Base-by-base conservation (phyloP, 2,113 vertebrate species). In the Gymnogyps californianus region DNA sequence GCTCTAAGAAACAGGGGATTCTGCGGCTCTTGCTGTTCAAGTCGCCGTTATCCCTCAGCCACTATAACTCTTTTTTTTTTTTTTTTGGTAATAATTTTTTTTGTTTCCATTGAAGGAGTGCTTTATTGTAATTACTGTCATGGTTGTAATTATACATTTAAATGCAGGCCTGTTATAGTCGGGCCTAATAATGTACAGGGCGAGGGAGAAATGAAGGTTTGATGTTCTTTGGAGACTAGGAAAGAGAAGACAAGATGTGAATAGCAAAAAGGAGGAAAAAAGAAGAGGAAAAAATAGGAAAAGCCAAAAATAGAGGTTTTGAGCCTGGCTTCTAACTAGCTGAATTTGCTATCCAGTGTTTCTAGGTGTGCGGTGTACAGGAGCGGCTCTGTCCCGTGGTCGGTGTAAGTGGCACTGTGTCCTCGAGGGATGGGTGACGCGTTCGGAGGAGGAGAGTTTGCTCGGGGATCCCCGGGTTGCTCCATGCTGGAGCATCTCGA, bases 121-220 rank as follows among this genome's bases (percentile, higher is more conserved):
- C 76, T 90, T 96, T 94, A 74, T 89, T 95, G 94, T 97, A 87
- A 96, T 92, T 95, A 93, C 42, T 90, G 89, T 91, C 54, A 65
- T 77, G 47, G 85, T 93, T 95, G 87, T 92, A 93, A 93, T 95
- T 81, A 91, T 84, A 38, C 83, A 83, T 67, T 96, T 94, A 89
- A 95, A 93, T 88, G 51, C 21, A 66, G 91, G 83, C 90, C 95
- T 88, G n/a, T 87, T 80, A 11, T 62, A 85, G 64, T 34, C 25
- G 5, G 88, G 93, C 51, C 83, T 90, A 34, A 42, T 79, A 74
- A 88, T 77, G 86, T 84, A 94, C 62, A 70, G 69, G 59, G 42
- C 15, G 6, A 85, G 61, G 75, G 72, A 92, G 49, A 75, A 92
- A 88, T 90, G 82, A 94, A 97, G 92, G 84, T 91, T 95, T 94